Conservation (phyloP, 2,797 vertebrate genomes). For the Arvicola amphibius region DNA sequence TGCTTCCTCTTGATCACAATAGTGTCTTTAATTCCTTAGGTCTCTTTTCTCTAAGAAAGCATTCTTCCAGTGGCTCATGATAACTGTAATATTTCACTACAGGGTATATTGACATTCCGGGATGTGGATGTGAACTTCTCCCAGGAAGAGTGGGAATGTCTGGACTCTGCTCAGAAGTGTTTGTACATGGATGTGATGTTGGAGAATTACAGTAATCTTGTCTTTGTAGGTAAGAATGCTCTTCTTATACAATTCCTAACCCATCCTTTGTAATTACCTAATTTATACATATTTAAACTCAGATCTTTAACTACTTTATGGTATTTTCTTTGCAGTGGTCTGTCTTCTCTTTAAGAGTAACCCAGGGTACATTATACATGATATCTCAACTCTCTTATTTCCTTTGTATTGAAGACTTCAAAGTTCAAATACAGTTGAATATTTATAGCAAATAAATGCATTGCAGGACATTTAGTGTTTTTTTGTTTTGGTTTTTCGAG, state of each 20-base stretch:
- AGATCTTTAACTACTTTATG: neutral
- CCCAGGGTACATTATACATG: neutral
- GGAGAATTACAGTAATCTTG: neutral
- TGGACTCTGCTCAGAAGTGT: neutral
- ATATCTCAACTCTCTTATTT: neutral
- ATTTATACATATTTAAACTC: neutral
- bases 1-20: neutral
- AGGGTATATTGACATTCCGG: slow-evolving; percentile 15
- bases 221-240: neutral
- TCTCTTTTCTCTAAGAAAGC: neutral
- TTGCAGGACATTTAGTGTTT: neutral
- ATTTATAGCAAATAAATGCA: neutral
- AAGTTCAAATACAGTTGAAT: neutral
- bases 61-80: neutral
- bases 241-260: neutral
- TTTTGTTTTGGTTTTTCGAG: too few relatives aligned
- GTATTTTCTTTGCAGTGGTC: neutral
- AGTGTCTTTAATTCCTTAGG: neutral
- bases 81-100: neutral
- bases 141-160: neutral
- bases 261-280: neutral
- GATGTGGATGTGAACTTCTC: slow-evolving; percentile 37
- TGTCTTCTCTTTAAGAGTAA: neutral
- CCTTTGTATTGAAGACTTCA: neutral
- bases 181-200: neutral